Base-by-base conservation (phyloP, 30 jellyfish, hydroid and myxozoan genomes). In the Aurelia sp. region DNA sequence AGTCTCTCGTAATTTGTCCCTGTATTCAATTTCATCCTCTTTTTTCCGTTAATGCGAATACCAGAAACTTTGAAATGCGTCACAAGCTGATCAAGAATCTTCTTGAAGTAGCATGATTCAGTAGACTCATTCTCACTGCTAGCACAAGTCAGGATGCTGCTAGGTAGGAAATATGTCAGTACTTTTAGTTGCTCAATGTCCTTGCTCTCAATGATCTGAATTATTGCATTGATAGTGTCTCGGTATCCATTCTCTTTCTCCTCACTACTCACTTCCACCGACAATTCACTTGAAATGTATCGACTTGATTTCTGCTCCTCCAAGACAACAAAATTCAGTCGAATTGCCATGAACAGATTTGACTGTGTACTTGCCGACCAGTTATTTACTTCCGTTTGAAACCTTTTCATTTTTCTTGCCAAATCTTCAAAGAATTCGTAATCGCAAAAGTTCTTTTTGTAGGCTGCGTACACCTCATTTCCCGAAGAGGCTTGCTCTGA, bases 401-500 rank as follows among this genome's bases (percentile, higher is more conserved):
- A 18, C 33, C 5, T 59, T 12, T 59, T 59, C 69, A 59, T 59
- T 13, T 59, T 59, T 12, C 10, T 59, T 18, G 16, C 33, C 16
- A 59, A 59, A 13, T 21, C 33, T 59, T 71, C 38, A 24, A 41
- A 33, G 12, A 4, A 71, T 18, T 71, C 82, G 55, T 22, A 19
- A 71, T 31, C 63, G 18, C 82, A 71, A 17, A 71, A 71, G 82
- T 71, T 71, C 63, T 71, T 71, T n/a, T n/a, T 71, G 63, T 71
- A 20, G 8, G 64, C 64, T 22, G 15, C 9, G 22, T 40, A 71
- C 24, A 12, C 65, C 22, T 13, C 33, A 59, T 15, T 59, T n/a
- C 69, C 69, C 2, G 35, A 59, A 21, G 82, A 31, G 20, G 82
- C 63, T 21, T 71, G 63, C 55, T 44, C 55, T 0, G 55, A 44